Percentiles rank a stretch among this genome's conserved stretches.
phyloP scores from a whole-genome alignment of 2,797 vertebrate genomes.

The Nyctibius grandis region DNA sequence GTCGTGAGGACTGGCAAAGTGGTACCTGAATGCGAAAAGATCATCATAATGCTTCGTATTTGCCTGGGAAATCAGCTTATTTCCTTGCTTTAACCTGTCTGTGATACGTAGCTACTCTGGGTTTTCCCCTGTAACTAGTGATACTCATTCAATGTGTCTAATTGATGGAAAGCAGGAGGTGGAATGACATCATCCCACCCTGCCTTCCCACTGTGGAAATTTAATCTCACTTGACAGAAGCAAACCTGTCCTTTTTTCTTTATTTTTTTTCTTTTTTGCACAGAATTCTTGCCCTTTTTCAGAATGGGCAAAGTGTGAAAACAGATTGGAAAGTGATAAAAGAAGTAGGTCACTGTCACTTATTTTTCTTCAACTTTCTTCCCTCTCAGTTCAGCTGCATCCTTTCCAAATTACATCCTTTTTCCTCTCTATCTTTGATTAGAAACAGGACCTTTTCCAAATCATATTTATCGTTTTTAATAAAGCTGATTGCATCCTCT shows the following conservation, averaged over 20 bases:
- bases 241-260: background rate
- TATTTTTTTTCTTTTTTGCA: background rate
- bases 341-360: background rate
- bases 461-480: background rate
- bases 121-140: background rate
- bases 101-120: background rate
- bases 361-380: background rate
- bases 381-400: background rate
- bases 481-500: background rate
- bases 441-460: constrained; percentile 2
- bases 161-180: constrained; percentile 30
- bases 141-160: background rate
- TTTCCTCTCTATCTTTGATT: background rate
- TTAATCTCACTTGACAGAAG: background rate
- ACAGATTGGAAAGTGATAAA: background rate
- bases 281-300: background rate
- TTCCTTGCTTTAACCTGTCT: background rate
- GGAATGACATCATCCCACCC: background rate
- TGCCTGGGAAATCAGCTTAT: background rate
- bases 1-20: background rate
- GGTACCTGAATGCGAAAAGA: background rate
- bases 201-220: background rate
- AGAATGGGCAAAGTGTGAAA: background rate
- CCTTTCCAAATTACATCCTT: background rate
- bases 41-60: background rate